These are phyloP conservation scores for Goniozus legneri DNA, from an alignment of 1,140 invertebrate genomes.

Conservation along the genomic window DNA sequence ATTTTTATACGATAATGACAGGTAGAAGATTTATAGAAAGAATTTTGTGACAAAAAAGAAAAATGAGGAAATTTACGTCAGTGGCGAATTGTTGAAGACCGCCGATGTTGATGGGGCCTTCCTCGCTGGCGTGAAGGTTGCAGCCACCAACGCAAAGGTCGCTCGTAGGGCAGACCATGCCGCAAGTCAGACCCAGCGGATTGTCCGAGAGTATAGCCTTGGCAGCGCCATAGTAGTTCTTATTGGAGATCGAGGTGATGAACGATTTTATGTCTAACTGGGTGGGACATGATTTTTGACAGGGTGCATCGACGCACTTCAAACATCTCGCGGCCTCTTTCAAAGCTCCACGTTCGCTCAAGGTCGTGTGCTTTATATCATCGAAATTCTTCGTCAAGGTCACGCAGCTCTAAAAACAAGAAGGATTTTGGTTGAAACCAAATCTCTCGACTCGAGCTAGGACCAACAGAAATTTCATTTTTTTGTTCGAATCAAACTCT, in stretches of 20 bases:
- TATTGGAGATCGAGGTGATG: constrained; percentile 94
- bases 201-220: constrained; percentile 97
- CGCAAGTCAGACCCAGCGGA: constrained; percentile 92
- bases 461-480: too few relatives aligned
- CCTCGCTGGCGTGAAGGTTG: constrained; percentile 91
- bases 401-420: constrained; percentile 62
- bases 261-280: constrained; percentile 96
- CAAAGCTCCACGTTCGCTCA: constrained; percentile 91
- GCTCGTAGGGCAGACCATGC: constrained; percentile 98
- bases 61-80: constrained; percentile 62
- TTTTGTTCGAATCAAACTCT: constrained; percentile 41
- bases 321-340: constrained; percentile 88
- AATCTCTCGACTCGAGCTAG: too few relatives aligned
- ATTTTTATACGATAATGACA: background rate
- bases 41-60: background rate
- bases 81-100: constrained; percentile 97
- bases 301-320: constrained; percentile 97
- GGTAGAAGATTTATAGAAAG: background rate
- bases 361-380: constrained; percentile 95
- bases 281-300: constrained; percentile 97
- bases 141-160: constrained; percentile 97
- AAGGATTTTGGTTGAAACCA: constrained; percentile 4
- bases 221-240: constrained; percentile 98
- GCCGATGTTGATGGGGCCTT: constrained; percentile 97
- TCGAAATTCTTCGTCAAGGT: constrained; percentile 86